Conservation (phyloP, 92 coral and sea anemone genomes). For the Plumapathes pennacea region DNA sequence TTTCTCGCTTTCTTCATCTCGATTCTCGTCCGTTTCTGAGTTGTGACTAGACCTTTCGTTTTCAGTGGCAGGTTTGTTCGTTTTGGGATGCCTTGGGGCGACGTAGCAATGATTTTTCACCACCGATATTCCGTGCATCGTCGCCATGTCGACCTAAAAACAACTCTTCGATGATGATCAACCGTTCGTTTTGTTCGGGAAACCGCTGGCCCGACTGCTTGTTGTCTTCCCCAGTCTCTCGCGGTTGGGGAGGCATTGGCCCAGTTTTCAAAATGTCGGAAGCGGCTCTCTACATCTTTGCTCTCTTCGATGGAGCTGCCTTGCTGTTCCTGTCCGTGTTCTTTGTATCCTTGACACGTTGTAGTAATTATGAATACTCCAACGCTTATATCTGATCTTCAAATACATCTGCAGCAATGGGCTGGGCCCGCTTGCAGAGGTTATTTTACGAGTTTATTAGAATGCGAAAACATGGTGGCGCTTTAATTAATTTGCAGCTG, state of each 20-base stretch:
- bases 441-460: too few species aligned
- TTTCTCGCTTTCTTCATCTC: constrained; percentile 20
- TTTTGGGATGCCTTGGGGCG: constrained; percentile 90
- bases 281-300: constrained; percentile 75
- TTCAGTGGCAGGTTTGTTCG: constrained; percentile 80
- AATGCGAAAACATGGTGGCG: neutral
- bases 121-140: constrained; percentile 79
- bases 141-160: constrained; percentile 89
- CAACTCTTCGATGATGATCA: too few species aligned
- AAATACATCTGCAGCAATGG: neutral
- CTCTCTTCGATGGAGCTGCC: constrained; percentile 89
- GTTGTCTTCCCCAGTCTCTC: constrained; percentile 42
- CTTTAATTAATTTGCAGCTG: neutral
- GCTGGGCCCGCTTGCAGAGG: neutral
- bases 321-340: constrained; percentile 89
- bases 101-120: constrained; percentile 85
- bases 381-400: neutral
- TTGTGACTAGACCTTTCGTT: constrained; percentile 56
- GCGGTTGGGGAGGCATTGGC: neutral
- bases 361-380: neutral
- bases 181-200: neutral
- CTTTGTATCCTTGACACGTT: constrained; percentile 83
- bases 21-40: constrained; percentile 43
- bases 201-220: constrained; percentile 11
- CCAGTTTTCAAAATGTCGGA: constrained; percentile 68